Evolutionary conservation across 2,888 invertebrate species (phyloP).

Genomic region (Lycophotia porphyrea): DNA sequence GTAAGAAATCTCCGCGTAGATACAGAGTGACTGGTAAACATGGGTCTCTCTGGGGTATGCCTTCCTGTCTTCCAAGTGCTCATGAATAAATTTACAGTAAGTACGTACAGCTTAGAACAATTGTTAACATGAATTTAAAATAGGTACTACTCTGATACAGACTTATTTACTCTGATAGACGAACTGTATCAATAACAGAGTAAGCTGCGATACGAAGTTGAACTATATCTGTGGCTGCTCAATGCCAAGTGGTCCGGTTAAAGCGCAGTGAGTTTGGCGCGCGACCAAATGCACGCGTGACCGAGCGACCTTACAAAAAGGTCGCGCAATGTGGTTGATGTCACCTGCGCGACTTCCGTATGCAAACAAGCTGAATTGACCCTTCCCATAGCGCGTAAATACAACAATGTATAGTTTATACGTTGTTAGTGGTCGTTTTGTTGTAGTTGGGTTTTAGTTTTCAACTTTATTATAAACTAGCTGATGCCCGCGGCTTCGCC

Average conservation of each 20-base stretch:
- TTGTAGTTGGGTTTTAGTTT: no score
- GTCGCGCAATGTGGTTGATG: not conserved
- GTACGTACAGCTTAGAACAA: not conserved
- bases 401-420: no score
- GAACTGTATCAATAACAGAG: not conserved
- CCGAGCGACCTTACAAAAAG: not conserved
- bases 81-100: not conserved
- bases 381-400: not conserved
- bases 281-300: not conserved
- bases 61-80: not conserved
- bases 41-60: not conserved
- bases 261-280: constrained; percentile 11
- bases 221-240: not conserved
- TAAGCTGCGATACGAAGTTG: not conserved
- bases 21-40: not conserved
- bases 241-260: not conserved
- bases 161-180: not conserved
- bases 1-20: not conserved
- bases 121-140: not conserved
- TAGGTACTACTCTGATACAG: not conserved
- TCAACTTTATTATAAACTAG: no score
- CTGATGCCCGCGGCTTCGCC: no score
- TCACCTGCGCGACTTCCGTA: not conserved
- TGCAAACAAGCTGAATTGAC: not conserved
- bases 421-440: no score